Evolutionary conservation across 2,113 vertebrate genomes (phyloP).

Genomic region (Mionectes macconnelli): DNA sequence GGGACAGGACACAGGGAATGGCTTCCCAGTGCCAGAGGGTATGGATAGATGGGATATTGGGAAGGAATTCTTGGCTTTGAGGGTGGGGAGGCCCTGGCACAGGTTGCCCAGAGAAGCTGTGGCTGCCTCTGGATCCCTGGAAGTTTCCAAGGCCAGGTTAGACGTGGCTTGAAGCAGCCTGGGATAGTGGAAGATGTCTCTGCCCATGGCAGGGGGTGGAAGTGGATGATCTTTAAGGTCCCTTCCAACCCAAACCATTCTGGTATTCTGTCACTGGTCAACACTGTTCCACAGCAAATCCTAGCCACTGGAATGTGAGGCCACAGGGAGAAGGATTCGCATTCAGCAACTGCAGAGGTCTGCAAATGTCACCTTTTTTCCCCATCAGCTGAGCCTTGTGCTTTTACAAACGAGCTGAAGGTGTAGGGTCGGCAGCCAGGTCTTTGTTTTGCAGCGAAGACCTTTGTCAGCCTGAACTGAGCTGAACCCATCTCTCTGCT

Average conservation of each 20-base stretch:
- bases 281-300: fast-evolving
- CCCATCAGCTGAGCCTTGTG: fast-evolving
- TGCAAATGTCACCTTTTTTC: fast-evolving
- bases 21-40: not conserved
- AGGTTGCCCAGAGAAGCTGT: not conserved
- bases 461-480: not conserved
- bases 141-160: not conserved
- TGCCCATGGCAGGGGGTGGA: not conserved
- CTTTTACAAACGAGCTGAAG: not conserved
- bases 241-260: not conserved
- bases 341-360: no score
- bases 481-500: not conserved
- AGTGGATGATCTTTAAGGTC: fast-evolving
- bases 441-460: not conserved
- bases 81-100: not conserved
- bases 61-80: not conserved
- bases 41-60: not conserved
- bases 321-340: no score
- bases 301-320: not conserved
- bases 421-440: not conserved
- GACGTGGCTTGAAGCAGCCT: not conserved
- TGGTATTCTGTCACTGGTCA: not conserved
- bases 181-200: not conserved
- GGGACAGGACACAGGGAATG: not conserved
- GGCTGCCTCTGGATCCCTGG: not conserved